These are phyloP conservation scores for Ciconia maguari DNA, from an alignment of 2,113 vertebrate genomes.

Conservation along the genomic window DNA sequence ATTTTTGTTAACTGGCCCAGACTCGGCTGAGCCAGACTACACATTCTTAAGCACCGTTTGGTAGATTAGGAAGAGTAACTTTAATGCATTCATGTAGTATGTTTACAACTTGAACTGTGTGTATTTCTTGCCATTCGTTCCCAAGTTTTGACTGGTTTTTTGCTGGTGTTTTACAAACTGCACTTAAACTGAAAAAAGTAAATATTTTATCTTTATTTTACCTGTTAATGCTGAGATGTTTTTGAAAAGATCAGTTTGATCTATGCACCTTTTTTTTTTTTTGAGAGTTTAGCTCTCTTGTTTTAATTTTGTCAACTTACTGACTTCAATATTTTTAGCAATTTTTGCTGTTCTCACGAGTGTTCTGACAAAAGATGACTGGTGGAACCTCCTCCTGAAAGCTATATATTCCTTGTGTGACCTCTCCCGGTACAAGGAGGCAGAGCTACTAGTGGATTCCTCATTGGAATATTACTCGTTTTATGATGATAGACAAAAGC, in stretches of 20 bases:
- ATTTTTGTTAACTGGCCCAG: neutral
- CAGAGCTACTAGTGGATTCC: conserved; percentile 92
- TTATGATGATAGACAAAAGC: conserved; percentile 90
- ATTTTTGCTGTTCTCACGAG: conserved; percentile 85
- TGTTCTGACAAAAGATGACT: conserved; percentile 92
- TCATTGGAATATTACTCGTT: conserved; percentile 95
- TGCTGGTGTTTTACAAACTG: neutral
- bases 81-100: neutral
- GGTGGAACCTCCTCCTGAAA: conserved; percentile 93
- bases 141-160: neutral
- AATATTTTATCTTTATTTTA: neutral
- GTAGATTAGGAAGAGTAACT: neutral
- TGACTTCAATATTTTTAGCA: conserved; percentile 57
- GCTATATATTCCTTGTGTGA: conserved; percentile 87
- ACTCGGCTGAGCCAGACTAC: neutral
- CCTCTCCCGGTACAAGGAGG: conserved; percentile 85
- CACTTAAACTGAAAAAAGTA: neutral
- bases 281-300: neutral
- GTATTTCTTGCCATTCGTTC: neutral
- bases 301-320: neutral
- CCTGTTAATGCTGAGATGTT: neutral
- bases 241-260: neutral
- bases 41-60: neutral
- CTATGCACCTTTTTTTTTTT: neutral
- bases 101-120: neutral